A percentile compares a stretch with the other conserved stretches of the same genome.
These are phyloP conservation scores for Acholoe squamosa DNA, from an alignment of 2,888 invertebrate genomes.

Conservation along the genomic window DNA sequence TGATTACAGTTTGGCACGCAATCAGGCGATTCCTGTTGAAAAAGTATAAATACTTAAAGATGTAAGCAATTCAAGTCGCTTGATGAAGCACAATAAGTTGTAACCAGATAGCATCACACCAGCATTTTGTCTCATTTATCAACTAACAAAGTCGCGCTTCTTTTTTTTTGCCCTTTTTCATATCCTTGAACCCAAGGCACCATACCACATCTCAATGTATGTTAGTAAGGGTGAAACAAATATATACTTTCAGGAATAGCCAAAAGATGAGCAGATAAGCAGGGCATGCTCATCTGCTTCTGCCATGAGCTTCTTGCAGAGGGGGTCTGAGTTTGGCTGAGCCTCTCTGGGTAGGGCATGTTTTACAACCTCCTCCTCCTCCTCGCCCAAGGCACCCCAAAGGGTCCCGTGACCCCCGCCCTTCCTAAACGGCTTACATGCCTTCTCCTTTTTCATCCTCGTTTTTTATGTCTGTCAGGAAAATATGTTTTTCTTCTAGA, in stretches of 20 bases:
- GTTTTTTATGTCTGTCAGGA: conserved; percentile 4
- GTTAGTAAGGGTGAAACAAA: background rate
- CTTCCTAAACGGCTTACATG: background rate
- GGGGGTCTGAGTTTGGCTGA: background rate
- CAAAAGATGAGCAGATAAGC: background rate
- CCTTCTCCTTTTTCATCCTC: background rate
- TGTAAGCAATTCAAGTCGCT: too few species aligned
- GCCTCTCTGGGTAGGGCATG: background rate
- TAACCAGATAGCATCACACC: too few species aligned
- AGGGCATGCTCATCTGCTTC: background rate
- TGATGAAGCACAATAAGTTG: too few species aligned
- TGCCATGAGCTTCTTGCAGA: background rate
- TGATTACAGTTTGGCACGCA: too few species aligned
- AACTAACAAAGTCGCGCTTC: too few species aligned
- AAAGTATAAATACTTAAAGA: too few species aligned
- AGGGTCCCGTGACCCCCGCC: background rate
- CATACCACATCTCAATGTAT: background rate
- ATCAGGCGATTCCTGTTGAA: too few species aligned
- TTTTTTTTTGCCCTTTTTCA: too few species aligned
- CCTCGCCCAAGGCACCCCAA: background rate
- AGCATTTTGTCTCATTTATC: too few species aligned
- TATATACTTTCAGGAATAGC: background rate
- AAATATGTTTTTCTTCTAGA: background rate
- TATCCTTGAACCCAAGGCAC: background rate
- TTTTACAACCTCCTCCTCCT: background rate